Evolutionary conservation across 2,888 invertebrate species (phyloP), one percentile per base, ranked within the genome.

Genomic region (Aelia acuminata): DNA sequence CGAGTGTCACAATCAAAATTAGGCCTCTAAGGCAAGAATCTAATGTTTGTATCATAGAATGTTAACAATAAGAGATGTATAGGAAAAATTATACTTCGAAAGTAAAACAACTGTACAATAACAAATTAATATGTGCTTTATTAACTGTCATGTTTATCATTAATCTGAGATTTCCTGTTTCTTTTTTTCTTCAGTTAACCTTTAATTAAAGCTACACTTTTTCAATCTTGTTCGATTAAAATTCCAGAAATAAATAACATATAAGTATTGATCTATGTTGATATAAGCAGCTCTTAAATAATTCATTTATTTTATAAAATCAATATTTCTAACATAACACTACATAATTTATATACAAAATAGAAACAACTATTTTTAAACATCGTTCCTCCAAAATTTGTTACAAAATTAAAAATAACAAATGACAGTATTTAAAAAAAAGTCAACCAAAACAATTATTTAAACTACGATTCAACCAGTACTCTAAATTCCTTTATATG

Each of bases 211-310:
- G 22, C n/a, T 53, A 53, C 20, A n/a, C n/a, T n/a, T n/a, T n/a
- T 53, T 53, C 53, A n/a, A 53, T n/a, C 53, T 53, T 53, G 53
- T 2, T 53, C n/a, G 20, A 53, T 53, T 53, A 53, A 53, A 53
- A n/a, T n/a, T 70, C 15, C 15, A 70, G 70, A 70, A 70, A 70
- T 70, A 70, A 70, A 70, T 70, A 70, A 70, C 20, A 35, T 70
- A 35, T 35, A 70, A 35, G 18, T 70, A 70, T 70, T 35, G 70
- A 70, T 70, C 35, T 70, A 20, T 31, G 22, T 8, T 35, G 70
- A 70, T 70, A 18, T 70, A 20, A 15, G 22, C 20, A 20, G 70
- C 35, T 35, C 70, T 70, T 35, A 70, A 35, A 70, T 70, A 70
- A 70, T 7, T 35, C 35, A 18, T 20, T 70, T 70, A 35, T 35